These are phyloP conservation scores for Thalassophryne amazonica DNA, from an alignment of 2,797 vertebrate genomes.

Conservation along the genomic window DNA sequence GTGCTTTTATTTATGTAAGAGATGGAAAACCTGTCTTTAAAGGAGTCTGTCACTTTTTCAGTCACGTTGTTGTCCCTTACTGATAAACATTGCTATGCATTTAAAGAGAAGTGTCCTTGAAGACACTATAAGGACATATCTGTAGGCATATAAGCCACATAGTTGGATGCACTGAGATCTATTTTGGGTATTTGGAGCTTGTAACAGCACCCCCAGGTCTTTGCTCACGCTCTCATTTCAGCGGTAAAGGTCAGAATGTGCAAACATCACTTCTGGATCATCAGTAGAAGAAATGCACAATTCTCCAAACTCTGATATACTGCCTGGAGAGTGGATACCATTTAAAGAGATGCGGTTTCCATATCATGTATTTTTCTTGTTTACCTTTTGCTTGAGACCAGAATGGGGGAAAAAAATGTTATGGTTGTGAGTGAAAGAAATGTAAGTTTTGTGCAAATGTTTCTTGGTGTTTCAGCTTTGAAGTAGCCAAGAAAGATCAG, in stretches of 20 bases:
- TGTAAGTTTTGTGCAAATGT: background rate
- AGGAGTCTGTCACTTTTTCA: slow-evolving; percentile 68
- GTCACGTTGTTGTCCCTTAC: slow-evolving; percentile 39
- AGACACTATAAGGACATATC: slow-evolving; percentile 16
- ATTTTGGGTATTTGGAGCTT: slow-evolving; percentile 49
- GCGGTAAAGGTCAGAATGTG: slow-evolving; percentile 46
- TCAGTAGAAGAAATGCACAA: slow-evolving; percentile 35
- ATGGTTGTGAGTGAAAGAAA: slow-evolving; percentile 11
- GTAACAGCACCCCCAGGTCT: slow-evolving; percentile 62
- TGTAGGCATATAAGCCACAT: slow-evolving; percentile 20
- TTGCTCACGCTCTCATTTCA: slow-evolving; percentile 52
- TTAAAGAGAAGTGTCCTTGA: slow-evolving; percentile 13
- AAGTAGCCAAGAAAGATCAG: slow-evolving; percentile 18
- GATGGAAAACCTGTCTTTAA: slow-evolving; percentile 63
- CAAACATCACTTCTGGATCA: slow-evolving; percentile 51
- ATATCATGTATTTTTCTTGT: background rate
- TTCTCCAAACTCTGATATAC: background rate
- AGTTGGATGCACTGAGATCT: slow-evolving; percentile 27
- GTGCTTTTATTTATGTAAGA: slow-evolving; percentile 59
- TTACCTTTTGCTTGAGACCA: background rate
- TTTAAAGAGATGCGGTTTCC: slow-evolving; percentile 7
- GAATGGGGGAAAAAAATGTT: background rate
- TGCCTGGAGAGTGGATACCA: background rate
- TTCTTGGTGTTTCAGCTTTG: slow-evolving; percentile 1
- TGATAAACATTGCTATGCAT: slow-evolving; percentile 31